Percentiles rank a stretch among this genome's conserved stretches.
phyloP scores from a whole-genome alignment of 92 coral and sea anemone species.

The Desmophyllum pertusum region DNA sequence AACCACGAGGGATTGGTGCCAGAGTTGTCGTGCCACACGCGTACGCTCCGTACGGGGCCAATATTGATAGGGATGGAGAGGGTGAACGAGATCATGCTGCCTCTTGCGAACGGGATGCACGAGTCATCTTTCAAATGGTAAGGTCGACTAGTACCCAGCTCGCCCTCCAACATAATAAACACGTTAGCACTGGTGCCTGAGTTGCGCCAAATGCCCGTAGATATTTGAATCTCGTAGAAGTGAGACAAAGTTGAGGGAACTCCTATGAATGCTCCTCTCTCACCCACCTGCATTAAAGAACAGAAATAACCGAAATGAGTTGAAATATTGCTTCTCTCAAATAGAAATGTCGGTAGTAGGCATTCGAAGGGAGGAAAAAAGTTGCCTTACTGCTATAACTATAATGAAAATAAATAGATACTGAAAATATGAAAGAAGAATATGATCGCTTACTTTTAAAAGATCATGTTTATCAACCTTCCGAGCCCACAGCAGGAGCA shows the following conservation, averaged over 20 bases:
- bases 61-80: constrained; percentile 38
- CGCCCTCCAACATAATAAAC: constrained; percentile 54
- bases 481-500: constrained; percentile 45
- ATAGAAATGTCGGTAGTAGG: not conserved
- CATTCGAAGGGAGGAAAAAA: too few species aligned
- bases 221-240: constrained; percentile 46
- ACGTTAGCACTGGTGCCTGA: constrained; percentile 64
- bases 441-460: constrained; percentile 35
- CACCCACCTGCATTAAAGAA: constrained; percentile 37
- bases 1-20: constrained; percentile 69
- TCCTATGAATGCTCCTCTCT: constrained; percentile 49
- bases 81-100: constrained; percentile 51
- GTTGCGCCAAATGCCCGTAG: constrained; percentile 71
- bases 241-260: constrained; percentile 13
- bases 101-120: constrained; percentile 63
- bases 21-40: constrained; percentile 71
- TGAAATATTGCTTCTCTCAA: not conserved
- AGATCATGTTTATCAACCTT: constrained; percentile 54
- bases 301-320: not conserved
- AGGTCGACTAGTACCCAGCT: constrained; percentile 44
- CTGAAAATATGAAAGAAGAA: not conserved
- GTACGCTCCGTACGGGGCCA: constrained; percentile 56
- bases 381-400: not conserved
- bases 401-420: not conserved
- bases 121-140: constrained; percentile 52